Evolutionary conservation across 2,113 vertebrate genomes (phyloP).

Genomic region (Megatriorchis doriae): DNA sequence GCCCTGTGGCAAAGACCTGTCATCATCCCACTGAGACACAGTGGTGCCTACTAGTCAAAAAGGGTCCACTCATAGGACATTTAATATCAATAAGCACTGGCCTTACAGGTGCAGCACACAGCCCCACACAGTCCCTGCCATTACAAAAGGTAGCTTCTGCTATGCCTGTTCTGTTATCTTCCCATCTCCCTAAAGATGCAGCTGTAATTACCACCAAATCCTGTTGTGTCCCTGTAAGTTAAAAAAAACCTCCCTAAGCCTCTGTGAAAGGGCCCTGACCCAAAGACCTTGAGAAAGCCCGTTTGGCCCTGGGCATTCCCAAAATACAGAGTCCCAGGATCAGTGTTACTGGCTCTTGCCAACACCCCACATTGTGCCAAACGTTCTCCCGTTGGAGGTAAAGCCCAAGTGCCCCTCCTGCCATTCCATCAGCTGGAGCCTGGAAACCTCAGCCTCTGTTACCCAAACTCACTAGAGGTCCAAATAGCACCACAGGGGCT

Average conservation of each 20-base stretch:
- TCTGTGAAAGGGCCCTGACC: not conserved
- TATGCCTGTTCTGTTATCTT: not conserved
- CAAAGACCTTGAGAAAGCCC: not conserved
- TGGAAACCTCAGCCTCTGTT: not conserved
- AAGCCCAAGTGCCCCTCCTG: not conserved
- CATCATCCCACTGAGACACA: not conserved
- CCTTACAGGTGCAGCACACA: not conserved
- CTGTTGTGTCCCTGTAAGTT: not conserved
- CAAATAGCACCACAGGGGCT: not conserved
- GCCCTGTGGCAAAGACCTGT: not conserved
- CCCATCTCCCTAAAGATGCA: not conserved
- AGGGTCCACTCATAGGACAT: not conserved
- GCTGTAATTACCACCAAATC: not conserved
- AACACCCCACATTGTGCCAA: not conserved
- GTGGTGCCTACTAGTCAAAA: not conserved
- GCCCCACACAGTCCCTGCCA: not conserved
- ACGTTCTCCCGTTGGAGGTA: not conserved
- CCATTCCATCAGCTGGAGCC: not conserved
- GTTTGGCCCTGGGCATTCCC: not conserved
- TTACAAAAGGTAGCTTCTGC: not conserved
- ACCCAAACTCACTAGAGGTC: not conserved
- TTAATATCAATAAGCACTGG: not conserved
- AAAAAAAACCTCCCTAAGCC: not conserved
- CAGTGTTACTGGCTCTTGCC: not conserved
- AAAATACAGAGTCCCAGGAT: not conserved